Evolutionary conservation across 2,888 invertebrate species (phyloP), one percentile per base, ranked within the genome.

Genomic region (Platycnemis pennipes): DNA sequence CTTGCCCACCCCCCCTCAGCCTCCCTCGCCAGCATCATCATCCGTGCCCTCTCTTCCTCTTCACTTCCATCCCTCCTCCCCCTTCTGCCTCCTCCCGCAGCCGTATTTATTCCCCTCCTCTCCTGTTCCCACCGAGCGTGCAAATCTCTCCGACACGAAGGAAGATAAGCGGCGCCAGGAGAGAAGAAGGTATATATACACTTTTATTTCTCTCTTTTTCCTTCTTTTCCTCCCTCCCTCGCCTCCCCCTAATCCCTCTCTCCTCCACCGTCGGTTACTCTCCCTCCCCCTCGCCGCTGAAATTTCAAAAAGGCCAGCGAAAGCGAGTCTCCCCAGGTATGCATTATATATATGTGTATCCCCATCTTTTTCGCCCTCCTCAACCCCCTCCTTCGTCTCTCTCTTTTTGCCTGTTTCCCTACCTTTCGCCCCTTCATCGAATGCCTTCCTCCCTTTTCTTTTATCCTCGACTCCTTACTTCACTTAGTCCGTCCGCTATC

Each of bases 111-210:
- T 89, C 86, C 86, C 44, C 87, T 19, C 77, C 77, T 87, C 87
- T 87, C 45, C 87, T 44, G 87, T 87, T 87, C 63, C 91, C 91
- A 91, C 91, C 91, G 91, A 91, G 91, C 91, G 91, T 91, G 91
- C 91, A 91, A 91, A 91, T 91, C 91, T 91, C 63, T 91, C 91
- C 91, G 63, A 69, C 91, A 91, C 91, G 91, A 91, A 69, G 91
- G 91, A 63, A 91, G 91, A 91, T 91, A 63, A 91, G 56, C 91
- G 91, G 91, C 91, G 91, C 91, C 91, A 91, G 45, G 56, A 45
- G 63, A 63, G 63, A 63, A 46, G 13, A 19, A 53, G 53, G 53
- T 16, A 77, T 37, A 37, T 77, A n/a, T 22, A 77, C 22, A 31
- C 31, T 77, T 77, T 77, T 77, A 77, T 77, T 77, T 37, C 37